Percentiles rank a stretch among this genome's conserved stretches.
These are phyloP conservation scores for Sepioteuthis lessoniana DNA, from an alignment of 2,888 invertebrate genomes.

Conservation along the genomic window DNA sequence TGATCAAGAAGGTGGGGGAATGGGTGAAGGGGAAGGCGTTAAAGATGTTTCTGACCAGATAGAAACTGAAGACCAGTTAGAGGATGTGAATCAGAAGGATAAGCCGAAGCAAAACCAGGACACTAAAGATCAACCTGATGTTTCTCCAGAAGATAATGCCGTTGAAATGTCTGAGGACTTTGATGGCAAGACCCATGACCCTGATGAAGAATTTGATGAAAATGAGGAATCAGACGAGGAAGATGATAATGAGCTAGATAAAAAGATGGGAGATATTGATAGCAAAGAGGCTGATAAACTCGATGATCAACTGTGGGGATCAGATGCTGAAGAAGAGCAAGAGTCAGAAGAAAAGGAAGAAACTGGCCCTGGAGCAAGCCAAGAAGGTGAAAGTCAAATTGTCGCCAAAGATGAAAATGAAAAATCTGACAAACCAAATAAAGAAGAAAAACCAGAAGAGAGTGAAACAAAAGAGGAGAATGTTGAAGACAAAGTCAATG, in stretches of 20 bases:
- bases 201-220: conserved; percentile 76
- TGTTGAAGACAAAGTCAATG: conserved; percentile 63
- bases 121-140: conserved; percentile 61
- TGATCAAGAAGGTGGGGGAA: conserved; percentile 84
- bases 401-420: conserved; percentile 83
- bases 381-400: conserved; percentile 79
- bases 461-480: conserved; percentile 83
- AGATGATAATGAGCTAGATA: conserved; percentile 88
- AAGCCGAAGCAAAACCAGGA: conserved; percentile 78
- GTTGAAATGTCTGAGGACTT: conserved; percentile 97
- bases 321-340: conserved; percentile 81
- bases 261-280: conserved; percentile 96
- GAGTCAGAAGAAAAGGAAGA: conserved; percentile 74
- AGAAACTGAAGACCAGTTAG: conserved; percentile 90
- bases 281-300: conserved; percentile 76
- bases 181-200: conserved; percentile 88
- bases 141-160: conserved; percentile 73
- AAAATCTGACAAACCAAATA: conserved; percentile 75
- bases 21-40: conserved; percentile 93
- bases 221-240: conserved; percentile 79
- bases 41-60: conserved; percentile 95
- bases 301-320: conserved; percentile 78
- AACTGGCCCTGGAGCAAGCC: conserved; percentile 72
- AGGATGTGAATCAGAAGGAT: conserved; percentile 83
- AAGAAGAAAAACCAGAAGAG: conserved; percentile 82